Evolutionary conservation across 2,888 invertebrate species (phyloP), one percentile per base, ranked within the genome.

Genomic region (Drosophila affinis): DNA sequence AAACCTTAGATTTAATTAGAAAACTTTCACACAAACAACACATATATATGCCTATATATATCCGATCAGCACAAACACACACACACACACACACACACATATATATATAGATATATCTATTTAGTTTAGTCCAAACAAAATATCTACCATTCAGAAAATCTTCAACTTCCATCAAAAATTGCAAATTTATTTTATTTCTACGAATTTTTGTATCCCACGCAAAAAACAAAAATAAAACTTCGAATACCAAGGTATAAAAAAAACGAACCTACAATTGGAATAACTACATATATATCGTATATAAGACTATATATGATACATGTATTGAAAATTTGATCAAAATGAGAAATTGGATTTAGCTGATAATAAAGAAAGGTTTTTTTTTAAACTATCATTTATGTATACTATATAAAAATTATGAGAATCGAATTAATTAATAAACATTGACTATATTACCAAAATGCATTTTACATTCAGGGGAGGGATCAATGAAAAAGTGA

Each of bases 341-440:
- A 62, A 60, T 57, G 9, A 57, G 34, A 63, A 70, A 56, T 64
- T 78, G 72, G 55, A 85, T 64, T 64, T 87, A 85, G 87, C 77
- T 77, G 69, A 57, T 65, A 72, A 24, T 57, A 55, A 62, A 27
- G 51, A 64, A 49, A 18, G 55, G 65, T 82, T 81, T 82, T 83
- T 82, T 77, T 76, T 77, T 59, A 62, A 75, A 75, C 58, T 77
- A 87, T 81, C 78, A 73, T 67, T 52, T 78, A 77, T 71, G 78
- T 81, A 79, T 78, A 82, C 88, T 78, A 85, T 58, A 84, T 67
- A 81, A 81, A 61, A 62, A 58, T 72, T 87, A 81, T 71, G 82
- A 77, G 62, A 85, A 75, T 68, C 75, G 76, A 75, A 85, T 77
- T 79, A 78, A 64, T 81, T 73, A 87, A 85, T 87, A 87, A 87